Evolutionary conservation across 1,140 invertebrate species (phyloP).

Genomic region (Oncopodura yosiiana): DNA sequence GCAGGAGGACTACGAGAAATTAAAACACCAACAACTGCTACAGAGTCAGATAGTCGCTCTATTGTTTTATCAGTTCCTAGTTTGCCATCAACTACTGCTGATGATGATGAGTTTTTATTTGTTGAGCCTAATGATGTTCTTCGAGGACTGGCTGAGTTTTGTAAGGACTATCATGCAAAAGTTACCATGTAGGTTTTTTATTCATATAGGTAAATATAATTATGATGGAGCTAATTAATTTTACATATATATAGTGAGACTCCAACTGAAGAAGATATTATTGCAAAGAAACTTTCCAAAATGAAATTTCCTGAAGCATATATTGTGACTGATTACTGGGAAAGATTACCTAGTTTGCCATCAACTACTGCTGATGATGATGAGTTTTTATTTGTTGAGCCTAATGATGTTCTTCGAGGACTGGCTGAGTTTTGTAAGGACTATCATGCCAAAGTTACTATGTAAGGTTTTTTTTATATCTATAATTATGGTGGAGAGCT

Average conservation of each 20-base stretch:
- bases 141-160: constrained; percentile 7
- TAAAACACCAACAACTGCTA: not conserved
- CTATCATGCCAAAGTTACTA: constrained; percentile 17
- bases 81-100: not conserved
- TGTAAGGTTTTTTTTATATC: constrained; percentile 3
- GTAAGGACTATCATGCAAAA: constrained; percentile 9
- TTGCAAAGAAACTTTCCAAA: not conserved
- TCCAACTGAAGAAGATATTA: constrained; percentile 1
- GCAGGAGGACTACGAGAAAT: not conserved
- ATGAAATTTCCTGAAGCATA: constrained; percentile 7
- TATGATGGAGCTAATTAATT: not conserved
- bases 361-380: not conserved
- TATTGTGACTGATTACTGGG: constrained; percentile 11
- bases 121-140: constrained; percentile 15
- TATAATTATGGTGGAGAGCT: not conserved
- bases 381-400: constrained; percentile 20
- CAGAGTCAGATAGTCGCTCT: not conserved
- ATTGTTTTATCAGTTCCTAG: not conserved
- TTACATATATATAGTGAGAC: not conserved
- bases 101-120: constrained; percentile 6
- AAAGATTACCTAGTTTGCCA: not conserved
- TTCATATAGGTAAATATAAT: not conserved
- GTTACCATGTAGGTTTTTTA: not conserved
- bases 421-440: constrained; percentile 20
- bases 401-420: constrained; percentile 19